Evolutionary conservation across 2,113 vertebrate genomes (phyloP).

Genomic region (Saccopteryx leptura): DNA sequence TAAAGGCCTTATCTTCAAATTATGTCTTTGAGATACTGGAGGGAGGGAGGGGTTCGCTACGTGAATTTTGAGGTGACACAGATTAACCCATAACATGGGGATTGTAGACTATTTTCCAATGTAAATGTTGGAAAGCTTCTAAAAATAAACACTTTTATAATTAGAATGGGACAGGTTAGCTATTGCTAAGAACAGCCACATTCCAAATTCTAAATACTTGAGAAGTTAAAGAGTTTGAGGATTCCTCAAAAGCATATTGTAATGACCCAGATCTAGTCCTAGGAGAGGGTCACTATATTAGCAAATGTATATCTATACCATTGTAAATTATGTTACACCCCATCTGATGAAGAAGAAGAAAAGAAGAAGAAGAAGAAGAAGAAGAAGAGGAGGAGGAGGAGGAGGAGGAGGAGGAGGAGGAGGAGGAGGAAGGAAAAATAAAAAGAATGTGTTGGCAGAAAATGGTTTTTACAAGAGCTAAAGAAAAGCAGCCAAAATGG

Average conservation of each 20-base stretch:
- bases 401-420: no score
- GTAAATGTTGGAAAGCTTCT: background rate
- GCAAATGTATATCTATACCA: background rate
- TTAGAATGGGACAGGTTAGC: background rate
- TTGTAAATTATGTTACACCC: background rate
- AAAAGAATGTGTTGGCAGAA: background rate
- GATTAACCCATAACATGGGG: background rate
- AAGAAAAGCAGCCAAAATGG: background rate
- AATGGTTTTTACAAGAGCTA: background rate
- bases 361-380: no score
- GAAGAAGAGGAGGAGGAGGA: no score
- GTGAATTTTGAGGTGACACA: background rate
- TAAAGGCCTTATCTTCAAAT: background rate
- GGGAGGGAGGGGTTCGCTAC: background rate
- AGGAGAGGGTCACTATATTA: background rate
- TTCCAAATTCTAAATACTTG: background rate
- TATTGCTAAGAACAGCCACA: background rate
- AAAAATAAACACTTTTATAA: background rate
- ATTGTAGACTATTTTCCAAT: background rate
- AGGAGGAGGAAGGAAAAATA: no score
- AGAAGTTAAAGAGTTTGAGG: background rate
- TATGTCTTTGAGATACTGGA: background rate
- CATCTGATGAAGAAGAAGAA: background rate
- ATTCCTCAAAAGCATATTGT: background rate
- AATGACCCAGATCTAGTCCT: background rate